Conservation (phyloP, 2,888 invertebrate genomes). For the Limnephilus rhombicus region DNA sequence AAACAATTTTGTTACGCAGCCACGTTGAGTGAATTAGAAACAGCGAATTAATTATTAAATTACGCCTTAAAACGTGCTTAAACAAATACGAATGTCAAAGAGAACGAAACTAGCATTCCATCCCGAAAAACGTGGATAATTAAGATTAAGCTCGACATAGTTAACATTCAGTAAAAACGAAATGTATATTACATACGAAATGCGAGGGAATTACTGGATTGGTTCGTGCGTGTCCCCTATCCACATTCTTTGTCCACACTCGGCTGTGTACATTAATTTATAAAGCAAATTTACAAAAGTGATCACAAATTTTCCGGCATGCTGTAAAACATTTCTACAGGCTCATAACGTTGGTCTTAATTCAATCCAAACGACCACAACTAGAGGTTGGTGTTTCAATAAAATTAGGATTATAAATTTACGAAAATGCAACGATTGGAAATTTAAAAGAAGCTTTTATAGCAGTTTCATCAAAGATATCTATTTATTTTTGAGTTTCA, state of each 20-base stretch:
- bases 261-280: not conserved
- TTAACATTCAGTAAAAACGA: not conserved
- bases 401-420: not conserved
- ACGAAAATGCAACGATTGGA: not conserved
- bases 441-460: not conserved
- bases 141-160: not conserved
- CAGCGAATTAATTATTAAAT: not conserved
- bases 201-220: not conserved
- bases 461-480: too few relatives aligned
- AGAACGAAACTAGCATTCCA: not conserved
- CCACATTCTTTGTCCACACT: not conserved
- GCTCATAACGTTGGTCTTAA: slow-evolving; percentile 13
- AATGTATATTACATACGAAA: not conserved
- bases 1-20: not conserved
- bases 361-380: slow-evolving; percentile 6
- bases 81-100: not conserved
- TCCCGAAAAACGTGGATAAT: not conserved
- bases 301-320: slow-evolving; percentile 29
- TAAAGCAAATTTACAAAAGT: not conserved
- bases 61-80: not conserved
- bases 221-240: slow-evolving; percentile 1
- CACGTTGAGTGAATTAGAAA: not conserved
- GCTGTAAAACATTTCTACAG: slow-evolving; percentile 21
- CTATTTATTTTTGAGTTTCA: too few relatives aligned
- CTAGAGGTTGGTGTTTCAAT: not conserved